Conservation (phyloP, 2,113 vertebrate species). For the Ariopsis seemanni region DNA sequence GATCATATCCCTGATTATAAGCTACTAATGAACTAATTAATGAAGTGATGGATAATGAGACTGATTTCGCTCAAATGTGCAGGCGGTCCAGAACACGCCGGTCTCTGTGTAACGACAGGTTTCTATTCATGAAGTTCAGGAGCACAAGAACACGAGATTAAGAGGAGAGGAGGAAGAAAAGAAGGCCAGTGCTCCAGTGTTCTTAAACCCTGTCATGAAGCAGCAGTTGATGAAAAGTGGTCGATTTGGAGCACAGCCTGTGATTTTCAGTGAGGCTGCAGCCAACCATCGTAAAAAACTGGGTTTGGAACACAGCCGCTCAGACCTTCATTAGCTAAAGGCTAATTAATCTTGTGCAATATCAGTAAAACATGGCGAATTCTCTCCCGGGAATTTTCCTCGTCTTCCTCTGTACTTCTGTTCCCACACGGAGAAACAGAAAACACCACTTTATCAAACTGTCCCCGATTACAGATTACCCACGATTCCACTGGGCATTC, state of each 20-base stretch:
- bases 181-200: not conserved
- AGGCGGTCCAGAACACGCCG: not conserved
- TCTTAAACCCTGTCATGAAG: not conserved
- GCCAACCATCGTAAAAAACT: not conserved
- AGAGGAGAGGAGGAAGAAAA: not conserved
- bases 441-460: not conserved
- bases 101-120: not conserved
- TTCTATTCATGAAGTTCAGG: not conserved
- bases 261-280: not conserved
- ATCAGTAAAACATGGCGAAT: not conserved
- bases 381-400: not conserved
- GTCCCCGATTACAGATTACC: not conserved
- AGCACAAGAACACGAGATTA: not conserved
- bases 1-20: not conserved
- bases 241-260: not conserved
- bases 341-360: conserved; percentile 4
- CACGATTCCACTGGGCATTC: not conserved
- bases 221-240: not conserved
- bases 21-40: not conserved
- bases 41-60: not conserved
- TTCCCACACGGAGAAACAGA: not conserved
- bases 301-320: not conserved
- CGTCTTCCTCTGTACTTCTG: not conserved
- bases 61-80: not conserved
- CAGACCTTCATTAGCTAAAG: conserved; percentile 13